These are phyloP conservation scores for Linepithema humile DNA, from an alignment of 1,140 invertebrate species.

Conservation along the genomic window DNA sequence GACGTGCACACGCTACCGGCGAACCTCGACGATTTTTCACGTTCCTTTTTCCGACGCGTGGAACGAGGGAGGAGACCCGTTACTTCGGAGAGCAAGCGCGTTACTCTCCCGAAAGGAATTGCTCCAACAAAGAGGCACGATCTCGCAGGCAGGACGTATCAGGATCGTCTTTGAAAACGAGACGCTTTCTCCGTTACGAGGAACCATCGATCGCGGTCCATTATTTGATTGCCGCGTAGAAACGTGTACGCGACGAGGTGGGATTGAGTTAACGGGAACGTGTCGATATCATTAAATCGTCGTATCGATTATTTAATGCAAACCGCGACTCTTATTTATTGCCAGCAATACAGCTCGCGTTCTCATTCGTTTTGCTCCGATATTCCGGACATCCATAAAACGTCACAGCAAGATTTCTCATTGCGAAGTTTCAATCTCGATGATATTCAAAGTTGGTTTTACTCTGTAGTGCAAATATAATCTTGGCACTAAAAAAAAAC, in stretches of 20 bases:
- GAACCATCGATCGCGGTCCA: constrained; percentile 44
- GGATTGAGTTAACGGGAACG: constrained; percentile 44
- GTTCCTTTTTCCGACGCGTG: constrained; percentile 44
- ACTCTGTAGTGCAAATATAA: not conserved
- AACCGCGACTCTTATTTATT: constrained; percentile 38
- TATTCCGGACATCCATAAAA: not conserved
- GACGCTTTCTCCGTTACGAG: constrained; percentile 45
- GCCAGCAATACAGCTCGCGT: not conserved
- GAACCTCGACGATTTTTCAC: constrained; percentile 50
- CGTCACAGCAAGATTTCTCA: not conserved
- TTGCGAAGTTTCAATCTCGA: not conserved
- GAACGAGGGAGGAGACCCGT: constrained; percentile 19
- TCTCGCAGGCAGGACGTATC: not conserved
- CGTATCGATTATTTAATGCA: constrained; percentile 38
- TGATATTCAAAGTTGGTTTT: not conserved
- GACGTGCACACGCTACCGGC: constrained; percentile 27
- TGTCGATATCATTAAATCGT: constrained; percentile 35
- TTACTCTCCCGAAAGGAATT: constrained; percentile 49
- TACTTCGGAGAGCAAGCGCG: constrained; percentile 18
- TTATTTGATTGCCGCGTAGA: constrained; percentile 44
- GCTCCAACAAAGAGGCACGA: constrained; percentile 41
- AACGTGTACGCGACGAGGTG: constrained; percentile 10
- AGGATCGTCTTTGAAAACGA: constrained; percentile 46
- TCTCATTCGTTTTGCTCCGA: not conserved
- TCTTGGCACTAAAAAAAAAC: not conserved